These are phyloP conservation scores for Periophthalmodon schlosseri DNA, from an alignment of 2,113 vertebrate species.

Conservation along the genomic window DNA sequence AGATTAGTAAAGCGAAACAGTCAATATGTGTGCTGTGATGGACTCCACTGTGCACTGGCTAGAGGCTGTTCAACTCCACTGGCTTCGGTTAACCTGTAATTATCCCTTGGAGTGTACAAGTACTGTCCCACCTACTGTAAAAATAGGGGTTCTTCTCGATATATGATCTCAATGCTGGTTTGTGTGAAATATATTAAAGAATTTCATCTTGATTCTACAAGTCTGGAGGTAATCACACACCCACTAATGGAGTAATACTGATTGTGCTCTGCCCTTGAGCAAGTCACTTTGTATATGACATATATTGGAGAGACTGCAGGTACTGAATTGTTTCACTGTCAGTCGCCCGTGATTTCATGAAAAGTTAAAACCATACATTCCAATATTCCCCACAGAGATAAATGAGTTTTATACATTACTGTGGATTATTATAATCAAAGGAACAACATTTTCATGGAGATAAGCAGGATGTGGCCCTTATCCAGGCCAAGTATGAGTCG, in stretches of 20 bases:
- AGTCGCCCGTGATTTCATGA: too few species aligned
- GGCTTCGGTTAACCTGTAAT: conserved; percentile 2
- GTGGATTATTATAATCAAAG: too few species aligned
- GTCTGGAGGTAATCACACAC: too few species aligned
- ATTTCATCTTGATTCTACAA: background rate
- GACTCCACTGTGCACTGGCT: background rate
- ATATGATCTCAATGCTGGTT: background rate
- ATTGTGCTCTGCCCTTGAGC: background rate
- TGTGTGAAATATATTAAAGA: background rate
- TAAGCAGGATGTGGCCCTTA: too few species aligned
- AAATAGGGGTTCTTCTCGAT: background rate
- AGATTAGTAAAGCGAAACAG: conserved; percentile 43
- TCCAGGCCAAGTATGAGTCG: too few species aligned
- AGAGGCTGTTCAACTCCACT: conserved; percentile 2
- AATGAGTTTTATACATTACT: too few species aligned
- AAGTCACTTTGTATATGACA: background rate
- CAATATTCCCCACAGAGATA: too few species aligned
- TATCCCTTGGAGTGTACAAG: background rate
- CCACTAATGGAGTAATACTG: background rate
- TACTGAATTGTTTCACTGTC: too few species aligned
- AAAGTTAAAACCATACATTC: too few species aligned
- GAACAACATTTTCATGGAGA: too few species aligned
- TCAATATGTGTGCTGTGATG: conserved; percentile 25
- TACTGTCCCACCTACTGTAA: background rate
- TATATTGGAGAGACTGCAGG: too few species aligned